Percentiles rank a stretch among this genome's conserved stretches.
Conservation (phyloP, 2,888 invertebrate genomes). For the Epirrita christyi region DNA sequence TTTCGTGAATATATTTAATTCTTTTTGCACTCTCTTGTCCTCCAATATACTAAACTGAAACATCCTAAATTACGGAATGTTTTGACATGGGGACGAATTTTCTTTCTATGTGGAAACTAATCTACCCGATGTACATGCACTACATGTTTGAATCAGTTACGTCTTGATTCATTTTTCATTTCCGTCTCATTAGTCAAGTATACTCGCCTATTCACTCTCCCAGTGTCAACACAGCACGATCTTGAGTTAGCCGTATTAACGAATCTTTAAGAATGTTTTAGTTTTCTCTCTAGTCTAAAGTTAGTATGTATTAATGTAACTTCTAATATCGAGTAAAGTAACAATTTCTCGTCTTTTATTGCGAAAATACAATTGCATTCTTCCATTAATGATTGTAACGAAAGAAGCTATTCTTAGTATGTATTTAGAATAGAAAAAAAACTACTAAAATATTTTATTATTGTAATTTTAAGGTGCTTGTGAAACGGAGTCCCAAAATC, state of each 20-base stretch:
- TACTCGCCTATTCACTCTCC: constrained; percentile 33
- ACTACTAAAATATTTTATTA: constrained; percentile 48
- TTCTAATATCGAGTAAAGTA: constrained; percentile 45
- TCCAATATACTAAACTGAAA: too few relatives aligned
- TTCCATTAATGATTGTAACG: constrained; percentile 66
- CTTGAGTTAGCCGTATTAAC: constrained; percentile 62
- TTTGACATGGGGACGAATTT: background rate
- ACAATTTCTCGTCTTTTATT: constrained; percentile 56
- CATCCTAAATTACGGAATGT: too few relatives aligned
- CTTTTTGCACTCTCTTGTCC: too few relatives aligned
- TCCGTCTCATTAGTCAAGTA: background rate
- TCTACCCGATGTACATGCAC: background rate
- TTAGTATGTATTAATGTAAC: constrained; percentile 61
- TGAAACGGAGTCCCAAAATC: constrained; percentile 60
- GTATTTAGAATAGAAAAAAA: constrained; percentile 57
- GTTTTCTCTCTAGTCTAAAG: constrained; percentile 81
- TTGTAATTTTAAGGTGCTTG: constrained; percentile 71
- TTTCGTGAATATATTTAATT: too few relatives aligned
- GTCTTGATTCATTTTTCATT: too few relatives aligned
- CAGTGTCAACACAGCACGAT: constrained; percentile 33
- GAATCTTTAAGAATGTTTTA: constrained; percentile 70
- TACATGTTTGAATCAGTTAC: background rate
- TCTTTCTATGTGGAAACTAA: background rate
- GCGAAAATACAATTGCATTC: constrained; percentile 65
- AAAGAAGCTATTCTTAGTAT: constrained; percentile 75